Evolutionary conservation across 2,797 vertebrate species (phyloP), one percentile per base, ranked within the genome.

Genomic region (Luscinia luscinia): DNA sequence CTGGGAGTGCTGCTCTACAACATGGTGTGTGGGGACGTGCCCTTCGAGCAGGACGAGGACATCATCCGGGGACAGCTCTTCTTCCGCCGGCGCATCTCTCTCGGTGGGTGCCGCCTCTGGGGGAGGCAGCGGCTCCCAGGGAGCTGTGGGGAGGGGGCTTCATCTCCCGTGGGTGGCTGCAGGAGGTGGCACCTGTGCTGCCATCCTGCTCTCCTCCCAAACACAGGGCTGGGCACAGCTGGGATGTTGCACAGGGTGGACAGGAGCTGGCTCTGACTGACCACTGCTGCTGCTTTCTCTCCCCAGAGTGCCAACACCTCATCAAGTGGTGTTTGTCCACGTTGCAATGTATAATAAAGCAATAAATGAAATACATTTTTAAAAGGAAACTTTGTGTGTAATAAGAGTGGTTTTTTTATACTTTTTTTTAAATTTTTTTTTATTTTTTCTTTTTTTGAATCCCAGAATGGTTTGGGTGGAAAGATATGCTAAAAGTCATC

Each of bases 21-120:
- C 86, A 99, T 99, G 99, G 99, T 99, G 58, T 99, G 99, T 1
- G 99, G 99, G 5, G 99, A 99, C 78, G 98, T 99, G 93, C 99
- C 99, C 0, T 99, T 99, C 5, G 99, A 99, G 87, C 99, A 99
- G 1, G 99, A 99, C 1, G 98, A 99, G 74, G 1, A 99, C 97
- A 99, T 99, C 36, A 49, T 98, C 62, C 76, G 62, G 17, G 62
- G 76, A 15, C 76, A 78, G 76, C 76, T 78, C 51, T 78, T 66
- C 76, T 79, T 79, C 61, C 41, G 41, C 20, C 51, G 76, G 10
- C 76, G 51, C 76, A 66, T 78, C 51, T 66, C 75, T 32, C 61
- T 66, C 12, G 75, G 75, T 78, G 75, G 40, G 75, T 66, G 1
- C 32, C 16, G 12, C 26, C 61, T 20, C 13, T 22, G 43, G 26